A percentile compares a stretch with the other conserved stretches of the same genome.
Conservation (phyloP, 2,888 invertebrate genomes). For the Cantharis rustica region DNA sequence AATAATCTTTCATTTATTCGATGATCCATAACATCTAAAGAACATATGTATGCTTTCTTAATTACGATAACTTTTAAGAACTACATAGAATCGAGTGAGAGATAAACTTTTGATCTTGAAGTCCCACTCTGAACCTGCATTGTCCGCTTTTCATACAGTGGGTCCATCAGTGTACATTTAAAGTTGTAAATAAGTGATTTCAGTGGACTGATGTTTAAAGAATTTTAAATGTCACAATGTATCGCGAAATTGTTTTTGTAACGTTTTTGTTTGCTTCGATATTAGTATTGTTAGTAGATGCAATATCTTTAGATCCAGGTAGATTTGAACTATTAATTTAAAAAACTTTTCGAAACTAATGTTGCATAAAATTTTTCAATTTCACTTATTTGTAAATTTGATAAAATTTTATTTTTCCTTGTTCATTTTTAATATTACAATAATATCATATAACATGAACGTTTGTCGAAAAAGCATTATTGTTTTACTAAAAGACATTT, state of each 20-base stretch:
- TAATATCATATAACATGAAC: too few relatives aligned
- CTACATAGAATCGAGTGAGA: background rate
- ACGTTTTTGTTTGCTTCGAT: slow-evolving; percentile 50
- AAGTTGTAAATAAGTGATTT: slow-evolving; percentile 24
- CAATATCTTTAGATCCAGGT: slow-evolving; percentile 63
- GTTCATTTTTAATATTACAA: too few relatives aligned
- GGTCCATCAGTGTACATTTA: slow-evolving; percentile 32
- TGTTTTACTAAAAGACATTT: too few relatives aligned
- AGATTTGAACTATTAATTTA: slow-evolving; percentile 38
- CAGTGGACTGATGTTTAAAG: slow-evolving; percentile 7
- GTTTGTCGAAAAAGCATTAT: too few relatives aligned
- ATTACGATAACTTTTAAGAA: background rate
- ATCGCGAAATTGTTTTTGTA: slow-evolving; percentile 32
- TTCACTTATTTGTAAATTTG: background rate
- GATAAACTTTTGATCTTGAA: slow-evolving; percentile 2
- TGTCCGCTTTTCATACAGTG: slow-evolving; percentile 3
- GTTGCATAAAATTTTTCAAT: background rate
- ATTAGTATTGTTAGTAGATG: slow-evolving; percentile 51
- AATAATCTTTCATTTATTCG: background rate
- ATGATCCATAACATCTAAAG: background rate
- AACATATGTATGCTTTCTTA: background rate
- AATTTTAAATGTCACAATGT: slow-evolving; percentile 21
- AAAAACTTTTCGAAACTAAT: background rate
- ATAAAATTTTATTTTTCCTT: too few relatives aligned
- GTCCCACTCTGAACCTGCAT: slow-evolving; percentile 18